Conservation (phyloP, 2,113 vertebrate genomes). For the Psittacus erithacus region DNA sequence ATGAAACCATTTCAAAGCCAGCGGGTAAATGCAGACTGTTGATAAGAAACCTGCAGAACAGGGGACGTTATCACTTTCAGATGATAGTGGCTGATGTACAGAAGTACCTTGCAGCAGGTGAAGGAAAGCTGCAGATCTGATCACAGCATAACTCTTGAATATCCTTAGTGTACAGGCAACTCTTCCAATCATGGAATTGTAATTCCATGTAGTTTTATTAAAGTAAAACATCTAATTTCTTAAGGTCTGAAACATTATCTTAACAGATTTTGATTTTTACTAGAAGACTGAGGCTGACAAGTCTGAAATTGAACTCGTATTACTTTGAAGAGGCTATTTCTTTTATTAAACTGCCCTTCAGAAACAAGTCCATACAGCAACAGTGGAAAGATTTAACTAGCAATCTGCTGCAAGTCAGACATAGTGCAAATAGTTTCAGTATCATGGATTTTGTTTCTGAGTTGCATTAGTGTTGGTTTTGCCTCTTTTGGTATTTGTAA, state of each 20-base stretch:
- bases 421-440: not conserved
- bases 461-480: not conserved
- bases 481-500: not conserved
- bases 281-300: not conserved
- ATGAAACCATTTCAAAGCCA: not conserved
- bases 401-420: not conserved
- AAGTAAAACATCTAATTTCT: not conserved
- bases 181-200: not conserved
- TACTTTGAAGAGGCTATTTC: not conserved
- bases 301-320: slow-evolving; percentile 7
- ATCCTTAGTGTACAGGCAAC: not conserved
- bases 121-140: not conserved
- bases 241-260: not conserved
- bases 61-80: not conserved
- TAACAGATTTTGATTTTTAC: slow-evolving; percentile 26
- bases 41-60: slow-evolving; percentile 37
- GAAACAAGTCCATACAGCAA: not conserved
- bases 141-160: not conserved
- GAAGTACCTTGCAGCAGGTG: not conserved
- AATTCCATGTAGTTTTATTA: not conserved
- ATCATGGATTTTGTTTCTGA: not conserved
- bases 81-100: not conserved
- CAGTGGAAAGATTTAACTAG: not conserved
- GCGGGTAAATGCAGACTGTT: not conserved
- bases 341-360: slow-evolving; percentile 17